A percentile compares a stretch with the other conserved stretches of the same genome.
These are phyloP conservation scores for Galbula dea DNA, from an alignment of 2,113 vertebrate species.

Conservation along the genomic window DNA sequence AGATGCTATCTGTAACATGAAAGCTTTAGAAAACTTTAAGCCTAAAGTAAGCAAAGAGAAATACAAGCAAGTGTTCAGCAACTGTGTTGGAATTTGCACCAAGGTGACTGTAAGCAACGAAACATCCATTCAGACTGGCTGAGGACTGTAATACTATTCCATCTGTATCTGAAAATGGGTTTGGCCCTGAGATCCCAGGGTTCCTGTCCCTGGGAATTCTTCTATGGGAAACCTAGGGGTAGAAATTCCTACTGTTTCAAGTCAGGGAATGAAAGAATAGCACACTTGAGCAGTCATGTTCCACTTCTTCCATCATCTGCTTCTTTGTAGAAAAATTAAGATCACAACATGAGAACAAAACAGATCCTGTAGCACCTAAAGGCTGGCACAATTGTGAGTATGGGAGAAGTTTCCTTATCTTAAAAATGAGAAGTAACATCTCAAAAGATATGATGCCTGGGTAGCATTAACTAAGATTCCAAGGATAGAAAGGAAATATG, in stretches of 20 bases:
- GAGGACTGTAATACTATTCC: not conserved
- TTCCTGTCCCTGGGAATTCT: not conserved
- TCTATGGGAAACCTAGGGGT: not conserved
- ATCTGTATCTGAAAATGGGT: not conserved
- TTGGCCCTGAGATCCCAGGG: not conserved
- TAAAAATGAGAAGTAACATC: not conserved
- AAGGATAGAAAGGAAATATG: not conserved
- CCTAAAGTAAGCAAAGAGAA: not conserved
- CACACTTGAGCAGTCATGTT: not conserved
- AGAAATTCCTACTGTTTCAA: not conserved
- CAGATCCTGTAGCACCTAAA: not conserved
- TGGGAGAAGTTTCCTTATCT: not conserved
- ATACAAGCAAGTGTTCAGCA: not conserved
- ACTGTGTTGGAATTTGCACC: not conserved
- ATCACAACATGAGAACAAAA: not conserved
- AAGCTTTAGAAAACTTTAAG: not conserved
- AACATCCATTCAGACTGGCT: not conserved
- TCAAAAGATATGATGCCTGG: not conserved
- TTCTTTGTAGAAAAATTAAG: not conserved
- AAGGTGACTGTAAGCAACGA: not conserved
- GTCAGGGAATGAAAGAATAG: not conserved
- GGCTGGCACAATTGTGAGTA: not conserved
- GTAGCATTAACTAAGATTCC: not conserved
- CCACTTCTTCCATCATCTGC: not conserved
- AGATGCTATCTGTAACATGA: not conserved